Evolutionary conservation across 2,888 invertebrate genomes (phyloP).

Genomic region (Cecidostiba fungosa): DNA sequence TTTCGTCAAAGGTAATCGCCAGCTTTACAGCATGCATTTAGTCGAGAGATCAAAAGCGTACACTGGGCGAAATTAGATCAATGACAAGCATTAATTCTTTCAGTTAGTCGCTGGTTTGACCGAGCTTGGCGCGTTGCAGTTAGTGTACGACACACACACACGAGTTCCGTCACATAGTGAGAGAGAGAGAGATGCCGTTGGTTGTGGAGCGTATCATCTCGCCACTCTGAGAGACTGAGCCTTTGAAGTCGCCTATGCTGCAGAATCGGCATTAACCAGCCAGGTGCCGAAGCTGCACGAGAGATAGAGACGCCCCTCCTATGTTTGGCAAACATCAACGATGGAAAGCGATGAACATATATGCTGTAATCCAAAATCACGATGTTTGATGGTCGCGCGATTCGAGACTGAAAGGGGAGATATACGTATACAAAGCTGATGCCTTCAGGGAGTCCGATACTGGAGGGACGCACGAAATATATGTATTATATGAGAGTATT

Average conservation of each 20-base stretch:
- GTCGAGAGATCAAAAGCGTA: too few species aligned
- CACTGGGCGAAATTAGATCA: too few species aligned
- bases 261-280: constrained; percentile 18
- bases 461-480: not conserved
- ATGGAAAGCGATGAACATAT: not conserved
- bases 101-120: not conserved
- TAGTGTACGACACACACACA: too few species aligned
- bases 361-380: constrained; percentile 37
- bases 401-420: constrained; percentile 8
- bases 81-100: not conserved
- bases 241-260: constrained; percentile 37
- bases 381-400: constrained; percentile 31
- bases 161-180: not conserved
- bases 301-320: not conserved
- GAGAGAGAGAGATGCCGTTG: not conserved
- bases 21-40: too few species aligned
- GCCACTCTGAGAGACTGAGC: not conserved
- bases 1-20: too few species aligned
- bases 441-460: not conserved
- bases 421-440: constrained; percentile 35
- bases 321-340: constrained; percentile 43
- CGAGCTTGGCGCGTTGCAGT: not conserved
- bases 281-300: not conserved
- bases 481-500: not conserved
- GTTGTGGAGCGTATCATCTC: too few species aligned